Percentiles rank a stretch among this genome's conserved stretches.
phyloP scores from a whole-genome alignment of 2,888 invertebrate species.

The Listrodromus nycthemerus region DNA sequence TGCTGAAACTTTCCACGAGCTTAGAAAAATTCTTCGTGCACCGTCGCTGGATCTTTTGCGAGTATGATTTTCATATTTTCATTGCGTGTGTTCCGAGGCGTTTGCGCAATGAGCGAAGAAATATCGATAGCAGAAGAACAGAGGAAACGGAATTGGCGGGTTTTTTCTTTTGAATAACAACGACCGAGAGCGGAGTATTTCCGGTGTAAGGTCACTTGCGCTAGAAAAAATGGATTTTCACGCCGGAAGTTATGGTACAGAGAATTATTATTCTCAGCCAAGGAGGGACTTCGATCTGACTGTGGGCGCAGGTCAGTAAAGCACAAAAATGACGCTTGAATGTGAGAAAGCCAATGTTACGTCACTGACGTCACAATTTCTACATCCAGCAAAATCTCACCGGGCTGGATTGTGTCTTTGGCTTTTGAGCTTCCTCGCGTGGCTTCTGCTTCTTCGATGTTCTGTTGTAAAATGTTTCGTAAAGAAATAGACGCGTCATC shows the following conservation, averaged over 20 bases:
- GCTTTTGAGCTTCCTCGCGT: slow-evolving; percentile 1
- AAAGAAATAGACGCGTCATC: slow-evolving; percentile 71
- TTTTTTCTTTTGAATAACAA: slow-evolving; percentile 2
- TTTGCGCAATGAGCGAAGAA: background rate
- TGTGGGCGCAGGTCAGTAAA: background rate
- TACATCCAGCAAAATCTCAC: background rate
- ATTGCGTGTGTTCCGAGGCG: background rate
- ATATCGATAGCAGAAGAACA: background rate
- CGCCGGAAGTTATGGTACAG: too few relatives aligned
- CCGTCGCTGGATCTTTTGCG: background rate
- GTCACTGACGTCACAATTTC: background rate
- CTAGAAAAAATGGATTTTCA: too few relatives aligned
- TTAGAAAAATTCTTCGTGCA: background rate
- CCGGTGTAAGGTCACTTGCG: too few relatives aligned
- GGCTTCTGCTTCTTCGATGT: slow-evolving; percentile 13
- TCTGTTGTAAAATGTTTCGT: background rate
- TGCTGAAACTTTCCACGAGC: background rate
- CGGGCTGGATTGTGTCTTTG: background rate
- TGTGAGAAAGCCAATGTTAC: too few relatives aligned
- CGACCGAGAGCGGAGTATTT: too few relatives aligned
- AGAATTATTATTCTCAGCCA: too few relatives aligned
- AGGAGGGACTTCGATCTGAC: too few relatives aligned
- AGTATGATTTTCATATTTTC: background rate
- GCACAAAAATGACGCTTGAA: background rate
- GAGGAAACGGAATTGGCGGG: background rate